A percentile compares a stretch with the other conserved stretches of the same genome.
Evolutionary conservation across 2,113 vertebrate species (phyloP).

Genomic region (Malurus melanocephalus): DNA sequence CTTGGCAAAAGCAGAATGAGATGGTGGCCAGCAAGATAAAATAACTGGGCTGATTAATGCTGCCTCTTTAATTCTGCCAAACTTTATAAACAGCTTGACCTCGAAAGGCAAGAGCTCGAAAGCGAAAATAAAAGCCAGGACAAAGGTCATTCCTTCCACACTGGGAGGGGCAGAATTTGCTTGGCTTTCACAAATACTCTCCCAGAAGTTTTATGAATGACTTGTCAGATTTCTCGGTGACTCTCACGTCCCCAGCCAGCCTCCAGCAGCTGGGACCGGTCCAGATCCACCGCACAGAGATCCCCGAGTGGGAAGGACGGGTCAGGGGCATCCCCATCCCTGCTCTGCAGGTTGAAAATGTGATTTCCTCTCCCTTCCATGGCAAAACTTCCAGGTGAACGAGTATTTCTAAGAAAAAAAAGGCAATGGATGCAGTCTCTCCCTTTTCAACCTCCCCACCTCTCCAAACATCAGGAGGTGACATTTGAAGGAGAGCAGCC

Average conservation of each 20-base stretch:
- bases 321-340: neutral
- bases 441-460: neutral
- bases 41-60: neutral
- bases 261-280: neutral
- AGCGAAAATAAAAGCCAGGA: constrained; percentile 51
- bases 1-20: neutral
- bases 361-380: neutral
- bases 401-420: neutral
- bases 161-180: neutral
- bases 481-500: neutral
- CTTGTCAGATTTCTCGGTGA: neutral
- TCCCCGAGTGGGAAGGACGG: neutral
- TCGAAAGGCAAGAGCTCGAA: neutral
- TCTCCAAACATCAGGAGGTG: neutral
- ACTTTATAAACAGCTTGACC: neutral
- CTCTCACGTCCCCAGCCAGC: fast-evolving
- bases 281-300: neutral
- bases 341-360: neutral
- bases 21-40: neutral
- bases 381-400: neutral
- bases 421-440: neutral
- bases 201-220: constrained; percentile 25
- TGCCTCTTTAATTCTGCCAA: neutral
- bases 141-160: constrained; percentile 21
- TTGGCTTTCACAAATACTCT: neutral